Evolutionary conservation across 2,113 vertebrate genomes (phyloP).

Genomic region (Rhinoptilus africanus): DNA sequence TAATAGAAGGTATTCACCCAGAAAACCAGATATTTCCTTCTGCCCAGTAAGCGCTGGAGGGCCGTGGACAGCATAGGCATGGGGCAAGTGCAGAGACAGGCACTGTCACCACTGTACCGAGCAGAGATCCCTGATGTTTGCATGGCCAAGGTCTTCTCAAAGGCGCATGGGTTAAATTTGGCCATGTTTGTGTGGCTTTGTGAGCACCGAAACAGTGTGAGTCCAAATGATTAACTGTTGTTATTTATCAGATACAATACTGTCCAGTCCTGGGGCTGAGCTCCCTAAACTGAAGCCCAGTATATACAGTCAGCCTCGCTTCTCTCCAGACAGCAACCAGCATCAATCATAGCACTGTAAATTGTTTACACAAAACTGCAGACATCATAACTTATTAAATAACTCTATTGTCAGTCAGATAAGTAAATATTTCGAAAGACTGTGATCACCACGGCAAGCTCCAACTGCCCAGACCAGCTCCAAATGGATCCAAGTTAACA

Average conservation of each 20-base stretch:
- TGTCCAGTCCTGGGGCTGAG: not conserved
- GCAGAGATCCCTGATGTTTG: not conserved
- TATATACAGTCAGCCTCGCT: not conserved
- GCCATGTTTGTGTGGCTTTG: not conserved
- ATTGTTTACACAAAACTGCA: constrained; percentile 42
- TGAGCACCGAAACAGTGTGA: not conserved
- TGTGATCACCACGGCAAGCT: not conserved
- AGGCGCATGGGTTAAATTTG: not conserved
- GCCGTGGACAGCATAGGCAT: not conserved
- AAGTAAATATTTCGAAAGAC: constrained; percentile 48
- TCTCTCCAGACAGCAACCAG: not conserved
- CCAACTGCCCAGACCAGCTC: not conserved
- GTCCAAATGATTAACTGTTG: not conserved
- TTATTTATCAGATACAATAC: constrained; percentile 37
- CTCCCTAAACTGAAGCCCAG: not conserved
- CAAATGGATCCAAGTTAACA: not conserved
- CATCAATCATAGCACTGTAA: constrained; percentile 32
- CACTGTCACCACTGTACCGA: not conserved
- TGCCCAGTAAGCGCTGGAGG: not conserved
- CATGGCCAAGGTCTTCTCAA: not conserved
- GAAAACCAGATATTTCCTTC: not conserved
- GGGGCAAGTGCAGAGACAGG: not conserved
- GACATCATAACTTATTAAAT: constrained; percentile 43
- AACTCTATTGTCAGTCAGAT: constrained; percentile 26
- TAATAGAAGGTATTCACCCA: not conserved